phyloP scores from a whole-genome alignment of 2,797 vertebrate genomes.

The Tangara arthus region DNA sequence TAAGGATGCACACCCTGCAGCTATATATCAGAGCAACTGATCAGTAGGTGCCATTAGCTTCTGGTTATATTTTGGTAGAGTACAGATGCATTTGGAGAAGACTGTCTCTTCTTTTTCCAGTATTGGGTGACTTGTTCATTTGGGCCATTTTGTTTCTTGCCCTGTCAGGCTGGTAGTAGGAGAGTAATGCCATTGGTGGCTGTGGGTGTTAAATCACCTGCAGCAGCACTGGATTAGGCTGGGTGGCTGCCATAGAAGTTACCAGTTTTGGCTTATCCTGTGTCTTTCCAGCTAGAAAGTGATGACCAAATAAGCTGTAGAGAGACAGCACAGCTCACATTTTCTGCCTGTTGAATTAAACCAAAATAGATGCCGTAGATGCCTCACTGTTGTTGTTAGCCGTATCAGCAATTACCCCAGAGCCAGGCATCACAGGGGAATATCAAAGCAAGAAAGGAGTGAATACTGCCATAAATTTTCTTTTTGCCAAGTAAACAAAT shows the following conservation, averaged over 20 bases:
- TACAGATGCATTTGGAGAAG: neutral
- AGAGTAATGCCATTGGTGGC: neutral
- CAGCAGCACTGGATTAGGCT: neutral
- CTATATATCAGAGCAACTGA: neutral
- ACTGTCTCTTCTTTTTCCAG: neutral
- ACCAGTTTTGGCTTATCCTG: neutral
- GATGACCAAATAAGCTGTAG: neutral
- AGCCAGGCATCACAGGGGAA: neutral
- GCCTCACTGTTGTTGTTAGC: neutral
- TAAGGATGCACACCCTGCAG: neutral
- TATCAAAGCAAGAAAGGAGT: neutral
- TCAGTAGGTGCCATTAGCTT: neutral
- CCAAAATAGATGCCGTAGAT: neutral
- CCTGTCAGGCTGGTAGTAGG: neutral
- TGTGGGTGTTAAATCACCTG: neutral
- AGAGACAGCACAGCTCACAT: neutral
- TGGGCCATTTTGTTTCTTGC: constrained; percentile 48
- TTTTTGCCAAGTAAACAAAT: neutral
- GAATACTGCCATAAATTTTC: neutral
- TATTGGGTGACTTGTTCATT: neutral
- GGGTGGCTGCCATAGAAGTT: neutral
- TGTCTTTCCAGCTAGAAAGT: neutral
- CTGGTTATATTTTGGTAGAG: neutral
- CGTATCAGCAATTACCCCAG: neutral
- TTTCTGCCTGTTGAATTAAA: neutral